Conservation (phyloP, 1,140 invertebrate species). For the Radopholus similis region DNA sequence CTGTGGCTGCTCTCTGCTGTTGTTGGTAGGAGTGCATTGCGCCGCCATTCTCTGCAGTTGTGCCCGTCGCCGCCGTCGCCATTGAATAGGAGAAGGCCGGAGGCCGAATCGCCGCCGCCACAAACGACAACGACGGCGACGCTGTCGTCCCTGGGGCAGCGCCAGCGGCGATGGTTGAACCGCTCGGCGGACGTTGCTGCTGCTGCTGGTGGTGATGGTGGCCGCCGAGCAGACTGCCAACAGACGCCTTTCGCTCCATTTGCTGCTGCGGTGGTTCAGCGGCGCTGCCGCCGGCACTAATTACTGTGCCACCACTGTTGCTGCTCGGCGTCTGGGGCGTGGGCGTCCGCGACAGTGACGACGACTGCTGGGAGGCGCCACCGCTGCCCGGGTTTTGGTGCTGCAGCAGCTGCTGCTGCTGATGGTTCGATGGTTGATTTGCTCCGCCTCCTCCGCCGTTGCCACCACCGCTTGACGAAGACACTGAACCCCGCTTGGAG, state of each 20-base stretch:
- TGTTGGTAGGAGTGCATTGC: too few species aligned
- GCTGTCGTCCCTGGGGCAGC: too few species aligned
- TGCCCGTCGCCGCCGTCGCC: conserved; percentile 1
- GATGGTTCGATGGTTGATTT: neutral
- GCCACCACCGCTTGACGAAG: too few species aligned
- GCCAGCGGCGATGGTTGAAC: neutral
- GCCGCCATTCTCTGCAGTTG: neutral
- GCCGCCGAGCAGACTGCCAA: neutral
- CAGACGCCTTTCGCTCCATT: neutral
- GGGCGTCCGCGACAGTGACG: neutral
- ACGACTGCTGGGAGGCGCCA: neutral
- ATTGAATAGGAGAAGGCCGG: conserved; percentile 1
- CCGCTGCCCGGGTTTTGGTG: neutral
- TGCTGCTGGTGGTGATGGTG: neutral
- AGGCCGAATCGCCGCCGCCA: too few species aligned
- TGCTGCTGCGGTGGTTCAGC: neutral
- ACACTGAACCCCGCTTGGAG: neutral
- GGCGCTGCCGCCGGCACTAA: neutral
- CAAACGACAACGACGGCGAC: too few species aligned
- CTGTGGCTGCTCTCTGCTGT: neutral
- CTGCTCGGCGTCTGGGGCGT: neutral
- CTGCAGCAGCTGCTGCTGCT: neutral
- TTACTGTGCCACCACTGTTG: conserved; percentile 5
- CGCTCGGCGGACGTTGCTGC: neutral
- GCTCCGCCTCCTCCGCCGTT: neutral